Base-by-base conservation (phyloP, 2,113 vertebrate species). In the Pleuronectes platessa region DNA sequence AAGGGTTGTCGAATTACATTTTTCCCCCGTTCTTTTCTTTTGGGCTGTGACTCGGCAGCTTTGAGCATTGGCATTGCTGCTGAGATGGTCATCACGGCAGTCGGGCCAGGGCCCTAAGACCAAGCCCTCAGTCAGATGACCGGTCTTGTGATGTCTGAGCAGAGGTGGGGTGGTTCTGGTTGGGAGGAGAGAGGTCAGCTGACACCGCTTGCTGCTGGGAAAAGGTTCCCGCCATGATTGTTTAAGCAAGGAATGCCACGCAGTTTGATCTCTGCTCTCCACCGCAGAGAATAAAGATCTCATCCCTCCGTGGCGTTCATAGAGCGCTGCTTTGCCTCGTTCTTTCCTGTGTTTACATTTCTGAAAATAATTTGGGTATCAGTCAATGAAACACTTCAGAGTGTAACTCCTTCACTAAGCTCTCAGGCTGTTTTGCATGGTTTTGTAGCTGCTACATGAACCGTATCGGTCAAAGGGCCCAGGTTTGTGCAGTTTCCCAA, bases 111-210 rank as follows among this genome's bases (percentile, higher is more conserved):
- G 31, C 73, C 49, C 53, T 59, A 24, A 71, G 58, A 47, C 68
- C 10, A 4, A 69, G 69, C 64, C 31, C 14, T 26, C 40, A 27
- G 71, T 92, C 93, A 92, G 90, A 89, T 90, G 91, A 93, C 83
- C 35, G 3, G 83, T 92, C 91, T 91, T 91, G 85, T 92, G 92
- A 92, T 88, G 71, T 85, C 82, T 88, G 71, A 72, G 67, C 21
- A 35, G 74, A 71, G 61, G 66, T 31, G n/a, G 71, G 31, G 64
- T 61, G 68, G 24, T 68, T 37, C 65, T 42, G 58, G 58, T 18
- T 15, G 58, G 58, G 2, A 17, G 24, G 58, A 18, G 26, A 4
- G 15, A 18, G 69, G 81, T 91, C 86, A 88, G 88, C 78, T 84
- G 87, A 87, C 54, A 3, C 49, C 31, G 63, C 73, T 87, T 24